Evolutionary conservation across 2,888 invertebrate genomes (phyloP).

Genomic region (Caenorhabditis sp.): DNA sequence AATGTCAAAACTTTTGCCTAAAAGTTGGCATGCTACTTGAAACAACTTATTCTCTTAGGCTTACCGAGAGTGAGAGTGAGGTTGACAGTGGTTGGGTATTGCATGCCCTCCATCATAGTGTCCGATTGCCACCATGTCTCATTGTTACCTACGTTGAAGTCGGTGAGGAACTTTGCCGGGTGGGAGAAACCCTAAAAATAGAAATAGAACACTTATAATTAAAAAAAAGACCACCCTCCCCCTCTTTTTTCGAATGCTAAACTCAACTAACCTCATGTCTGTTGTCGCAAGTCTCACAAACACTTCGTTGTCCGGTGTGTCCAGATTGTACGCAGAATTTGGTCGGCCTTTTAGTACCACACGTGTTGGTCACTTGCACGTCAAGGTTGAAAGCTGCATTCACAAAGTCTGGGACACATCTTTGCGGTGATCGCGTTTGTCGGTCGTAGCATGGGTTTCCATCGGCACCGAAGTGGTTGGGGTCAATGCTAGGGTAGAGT

Average conservation of each 20-base stretch:
- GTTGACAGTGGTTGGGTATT: slow-evolving; percentile 94
- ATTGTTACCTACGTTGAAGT: slow-evolving; percentile 92
- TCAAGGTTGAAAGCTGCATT: slow-evolving; percentile 94
- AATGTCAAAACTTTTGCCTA: slow-evolving; percentile 97
- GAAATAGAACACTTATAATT: neutral
- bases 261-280: slow-evolving; percentile 74
- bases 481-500: slow-evolving; percentile 78
- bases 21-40: slow-evolving; percentile 82
- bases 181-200: slow-evolving; percentile 71
- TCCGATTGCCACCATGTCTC: slow-evolving; percentile 98
- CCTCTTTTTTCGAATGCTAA: too few species aligned
- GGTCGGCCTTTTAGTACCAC: slow-evolving; percentile 89
- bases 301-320: slow-evolving; percentile 84
- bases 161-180: slow-evolving; percentile 88
- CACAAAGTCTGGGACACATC: slow-evolving; percentile 95
- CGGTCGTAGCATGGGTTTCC: slow-evolving; percentile 78
- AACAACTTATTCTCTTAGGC: too few species aligned
- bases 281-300: slow-evolving; percentile 81
- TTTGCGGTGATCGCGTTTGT: slow-evolving; percentile 72
- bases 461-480: slow-evolving; percentile 78
- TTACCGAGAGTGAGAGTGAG: slow-evolving; percentile 92
- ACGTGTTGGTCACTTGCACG: slow-evolving; percentile 96
- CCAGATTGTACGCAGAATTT: slow-evolving; percentile 94
- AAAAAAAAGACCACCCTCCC: too few species aligned
- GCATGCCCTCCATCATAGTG: slow-evolving; percentile 95